Base-by-base conservation (phyloP, 2,113 vertebrate species). In the Rhinolophus sinicus region DNA sequence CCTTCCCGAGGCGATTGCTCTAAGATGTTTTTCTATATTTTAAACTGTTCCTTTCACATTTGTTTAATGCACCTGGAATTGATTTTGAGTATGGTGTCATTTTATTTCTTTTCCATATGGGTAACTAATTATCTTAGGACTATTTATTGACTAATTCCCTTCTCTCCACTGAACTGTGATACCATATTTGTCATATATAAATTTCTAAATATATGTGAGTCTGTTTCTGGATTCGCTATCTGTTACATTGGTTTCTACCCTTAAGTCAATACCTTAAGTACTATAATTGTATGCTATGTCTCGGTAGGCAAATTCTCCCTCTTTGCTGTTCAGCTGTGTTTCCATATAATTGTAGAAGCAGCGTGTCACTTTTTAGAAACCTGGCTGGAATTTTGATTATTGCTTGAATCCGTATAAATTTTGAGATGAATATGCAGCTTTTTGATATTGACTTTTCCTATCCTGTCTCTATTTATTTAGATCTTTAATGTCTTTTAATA, bases 41-140 rank as follows among this genome's bases (percentile, higher is more conserved):
- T 78, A 60, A 77, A 76, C 11, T 47, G 77, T 92, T 93, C 13
- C 70, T 84, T 94, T 90, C n/a, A 21, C n/a, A 67, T 86, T 94
- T 64, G 28, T 87, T 38, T 75, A 12, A 11, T 54, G 75, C 28
- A 76, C 73, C 47, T 90, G 81, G 62, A 90, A 77, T 52, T 97
- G 72, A 64, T 64, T 80, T 88, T 90, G 80, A 80, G 33, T n/a
- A 13, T 47, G n/a, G 2, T n/a, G 18, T 80, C 30, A 50, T 60
- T 93, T 96, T 78, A 38, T 90, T 44, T 86, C 40, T 72, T 88
- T 92, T 73, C 65, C 38, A 2, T 18, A 40, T 69, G 50, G 47
- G 2, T 86, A 54, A 54, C 50, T 77, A 35, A 64, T 2, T 83
- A 56, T 16, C 7, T 84, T 77, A 87, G 26, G n/a, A 56, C 10